Percentiles rank a stretch among this genome's conserved stretches.
Conservation (phyloP, 1,140 invertebrate species). For the Panagrolaimus sp. region DNA sequence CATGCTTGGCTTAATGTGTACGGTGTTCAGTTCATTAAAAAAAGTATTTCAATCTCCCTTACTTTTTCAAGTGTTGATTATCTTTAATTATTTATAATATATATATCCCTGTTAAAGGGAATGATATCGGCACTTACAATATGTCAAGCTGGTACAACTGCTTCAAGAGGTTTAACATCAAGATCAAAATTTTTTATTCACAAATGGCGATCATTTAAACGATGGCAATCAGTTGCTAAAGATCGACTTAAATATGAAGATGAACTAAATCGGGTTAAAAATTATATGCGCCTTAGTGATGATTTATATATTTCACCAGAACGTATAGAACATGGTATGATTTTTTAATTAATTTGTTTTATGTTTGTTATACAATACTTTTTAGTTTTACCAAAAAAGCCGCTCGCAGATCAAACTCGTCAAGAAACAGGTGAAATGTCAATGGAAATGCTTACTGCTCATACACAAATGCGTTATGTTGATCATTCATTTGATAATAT, state of each 20-base stretch:
- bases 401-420: slow-evolving; percentile 39
- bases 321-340: slow-evolving; percentile 38
- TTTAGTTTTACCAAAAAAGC: slow-evolving; percentile 48
- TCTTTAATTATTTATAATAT: neutral
- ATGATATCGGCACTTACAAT: neutral
- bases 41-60: too few relatives aligned
- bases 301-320: slow-evolving; percentile 53
- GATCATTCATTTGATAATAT: slow-evolving; percentile 56
- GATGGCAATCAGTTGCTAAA: slow-evolving; percentile 54
- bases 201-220: slow-evolving; percentile 42
- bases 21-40: too few relatives aligned
- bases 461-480: slow-evolving; percentile 52
- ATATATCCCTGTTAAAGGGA: neutral
- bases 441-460: slow-evolving; percentile 42
- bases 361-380: neutral
- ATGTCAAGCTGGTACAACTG: neutral
- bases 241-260: slow-evolving; percentile 33
- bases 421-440: slow-evolving; percentile 40
- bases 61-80: too few relatives aligned
- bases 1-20: too few relatives aligned
- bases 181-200: slow-evolving; percentile 28
- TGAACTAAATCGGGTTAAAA: slow-evolving; percentile 30
- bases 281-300: slow-evolving; percentile 34
- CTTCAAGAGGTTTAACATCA: neutral
- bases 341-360: neutral